Evolutionary conservation across 2,888 invertebrate genomes (phyloP).

Genomic region (Bellardia pandia): DNA sequence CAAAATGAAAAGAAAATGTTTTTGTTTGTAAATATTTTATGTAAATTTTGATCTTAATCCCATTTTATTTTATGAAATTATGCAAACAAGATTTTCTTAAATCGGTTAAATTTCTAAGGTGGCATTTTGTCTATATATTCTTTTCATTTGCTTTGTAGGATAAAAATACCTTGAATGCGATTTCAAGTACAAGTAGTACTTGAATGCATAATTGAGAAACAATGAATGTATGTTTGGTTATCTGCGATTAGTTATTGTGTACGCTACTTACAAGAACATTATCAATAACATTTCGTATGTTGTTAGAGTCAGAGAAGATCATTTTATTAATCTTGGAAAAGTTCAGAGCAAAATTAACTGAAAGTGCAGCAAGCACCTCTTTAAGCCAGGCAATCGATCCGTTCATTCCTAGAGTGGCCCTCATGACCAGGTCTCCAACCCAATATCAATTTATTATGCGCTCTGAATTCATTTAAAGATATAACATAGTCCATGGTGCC

Average conservation of each 20-base stretch:
- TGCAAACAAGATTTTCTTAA: conserved; percentile 48
- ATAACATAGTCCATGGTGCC: no score
- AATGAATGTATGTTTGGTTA: not conserved
- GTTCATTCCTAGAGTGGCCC: no score
- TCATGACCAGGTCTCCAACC: no score
- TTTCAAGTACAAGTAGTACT: conserved; percentile 18
- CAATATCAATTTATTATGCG: no score
- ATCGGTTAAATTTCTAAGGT: conserved; percentile 51
- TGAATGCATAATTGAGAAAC: conserved; percentile 20
- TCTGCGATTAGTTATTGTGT: conserved; percentile 12
- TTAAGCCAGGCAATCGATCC: no score
- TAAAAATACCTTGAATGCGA: not conserved
- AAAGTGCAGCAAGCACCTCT: no score
- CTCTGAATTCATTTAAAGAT: no score
- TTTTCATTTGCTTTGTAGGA: conserved; percentile 3
- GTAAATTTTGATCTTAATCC: conserved; percentile 45
- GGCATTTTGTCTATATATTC: conserved; percentile 15
- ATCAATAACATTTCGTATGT: no score
- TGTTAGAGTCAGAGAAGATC: no score
- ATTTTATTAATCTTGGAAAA: no score
- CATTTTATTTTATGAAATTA: conserved; percentile 54
- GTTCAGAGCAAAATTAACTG: no score
- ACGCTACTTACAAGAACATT: not conserved
- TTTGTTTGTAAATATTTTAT: conserved; percentile 52
- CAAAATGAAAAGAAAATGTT: conserved; percentile 34